phyloP scores from a whole-genome alignment of 2,888 invertebrate species.

The Macrostomum cliftonense region DNA sequence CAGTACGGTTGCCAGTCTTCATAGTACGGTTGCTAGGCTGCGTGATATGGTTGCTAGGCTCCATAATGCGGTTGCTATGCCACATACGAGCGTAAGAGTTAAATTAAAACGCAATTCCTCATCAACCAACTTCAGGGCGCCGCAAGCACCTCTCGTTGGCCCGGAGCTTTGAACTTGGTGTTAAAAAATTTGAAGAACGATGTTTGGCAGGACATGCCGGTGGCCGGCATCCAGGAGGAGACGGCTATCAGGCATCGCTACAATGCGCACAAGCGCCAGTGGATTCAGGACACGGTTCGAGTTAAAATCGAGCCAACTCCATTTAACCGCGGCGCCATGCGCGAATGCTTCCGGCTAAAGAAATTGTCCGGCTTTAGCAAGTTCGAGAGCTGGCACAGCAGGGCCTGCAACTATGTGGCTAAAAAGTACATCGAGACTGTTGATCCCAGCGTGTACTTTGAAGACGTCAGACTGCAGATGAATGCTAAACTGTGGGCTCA shows the following conservation, averaged over 20 bases:
- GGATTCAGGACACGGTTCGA: conserved; percentile 40
- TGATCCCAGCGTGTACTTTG: conserved; percentile 41
- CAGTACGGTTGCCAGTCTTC: too few species aligned
- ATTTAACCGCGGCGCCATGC: conserved; percentile 34
- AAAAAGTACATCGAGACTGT: conserved; percentile 42
- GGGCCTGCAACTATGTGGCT: conserved; percentile 36
- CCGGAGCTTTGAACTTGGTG: too few species aligned
- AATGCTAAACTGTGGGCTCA: conserved; percentile 46
- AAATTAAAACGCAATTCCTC: too few species aligned
- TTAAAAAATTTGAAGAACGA: too few species aligned
- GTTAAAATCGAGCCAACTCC: conserved; percentile 40
- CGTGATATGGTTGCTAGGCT: too few species aligned
- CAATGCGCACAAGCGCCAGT: conserved; percentile 40
- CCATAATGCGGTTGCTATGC: too few species aligned
- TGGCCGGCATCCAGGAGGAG: conserved; percentile 19
- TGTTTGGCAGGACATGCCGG: too few species aligned
- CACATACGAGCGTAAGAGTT: too few species aligned
- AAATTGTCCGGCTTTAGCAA: conserved; percentile 36
- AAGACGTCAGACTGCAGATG: conserved; percentile 45
- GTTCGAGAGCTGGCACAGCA: conserved; percentile 41
- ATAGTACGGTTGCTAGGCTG: too few species aligned
- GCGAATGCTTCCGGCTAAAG: conserved; percentile 42
- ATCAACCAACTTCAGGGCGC: too few species aligned
- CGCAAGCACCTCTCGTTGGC: too few species aligned
- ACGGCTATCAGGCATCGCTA: conserved; percentile 40